Percentiles rank a stretch among this genome's conserved stretches.
phyloP scores from a whole-genome alignment of 1,140 invertebrate genomes.

The Atta cephalotes region DNA sequence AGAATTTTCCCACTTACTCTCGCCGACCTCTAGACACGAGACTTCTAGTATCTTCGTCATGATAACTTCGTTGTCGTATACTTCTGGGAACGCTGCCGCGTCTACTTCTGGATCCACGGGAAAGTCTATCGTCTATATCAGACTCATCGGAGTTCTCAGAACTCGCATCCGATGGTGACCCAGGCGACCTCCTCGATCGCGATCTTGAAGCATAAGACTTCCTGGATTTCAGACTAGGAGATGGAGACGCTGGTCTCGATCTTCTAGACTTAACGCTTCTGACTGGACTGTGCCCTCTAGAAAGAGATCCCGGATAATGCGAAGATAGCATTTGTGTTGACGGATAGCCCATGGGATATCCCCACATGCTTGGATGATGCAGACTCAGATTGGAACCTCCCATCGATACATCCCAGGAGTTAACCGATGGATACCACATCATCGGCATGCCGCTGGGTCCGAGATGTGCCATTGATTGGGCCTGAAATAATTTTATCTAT shows the following conservation, averaged over 20 bases:
- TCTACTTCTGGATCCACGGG: conserved; percentile 83
- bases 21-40: conserved; percentile 74
- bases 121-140: conserved; percentile 86
- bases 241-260: conserved; percentile 89
- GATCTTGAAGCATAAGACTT: conserved; percentile 87
- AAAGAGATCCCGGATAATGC: conserved; percentile 82
- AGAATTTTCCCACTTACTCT: conserved; percentile 73
- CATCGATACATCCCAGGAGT: conserved; percentile 81
- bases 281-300: conserved; percentile 84
- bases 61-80: conserved; percentile 76
- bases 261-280: conserved; percentile 83
- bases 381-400: conserved; percentile 84
- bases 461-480: conserved; percentile 91
- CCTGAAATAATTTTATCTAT: conserved; percentile 82
- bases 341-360: conserved; percentile 83
- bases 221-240: conserved; percentile 89
- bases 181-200: conserved; percentile 81
- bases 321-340: conserved; percentile 85
- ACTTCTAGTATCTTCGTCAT: conserved; percentile 79
- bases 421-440: conserved; percentile 85
- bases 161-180: conserved; percentile 85
- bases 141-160: conserved; percentile 87
- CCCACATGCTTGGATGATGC: conserved; percentile 83
- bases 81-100: conserved; percentile 75
- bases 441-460: conserved; percentile 82